Conservation (phyloP, 2,888 invertebrate genomes). For the Sinodicranocentrus sp. region DNA sequence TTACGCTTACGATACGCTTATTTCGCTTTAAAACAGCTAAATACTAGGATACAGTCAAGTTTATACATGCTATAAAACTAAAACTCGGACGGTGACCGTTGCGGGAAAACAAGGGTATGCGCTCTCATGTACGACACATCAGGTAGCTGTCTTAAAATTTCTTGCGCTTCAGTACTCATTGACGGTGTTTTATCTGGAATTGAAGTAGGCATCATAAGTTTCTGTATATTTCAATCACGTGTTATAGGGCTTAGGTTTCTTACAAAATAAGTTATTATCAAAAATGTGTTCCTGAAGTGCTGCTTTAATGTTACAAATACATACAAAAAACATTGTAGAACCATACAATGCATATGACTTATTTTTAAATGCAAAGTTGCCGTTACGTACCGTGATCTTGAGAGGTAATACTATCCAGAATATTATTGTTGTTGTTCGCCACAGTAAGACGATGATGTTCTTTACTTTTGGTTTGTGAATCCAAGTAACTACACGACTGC, state of each 20-base stretch:
- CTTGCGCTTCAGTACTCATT: conserved; percentile 70
- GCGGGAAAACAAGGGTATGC: conserved; percentile 73
- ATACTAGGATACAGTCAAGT: too few species aligned
- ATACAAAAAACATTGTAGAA: too few species aligned
- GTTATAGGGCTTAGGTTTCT: conserved; percentile 15
- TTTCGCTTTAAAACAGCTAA: too few species aligned
- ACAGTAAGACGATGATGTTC: conserved; percentile 16
- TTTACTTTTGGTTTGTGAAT: conserved; percentile 25
- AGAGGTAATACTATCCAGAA: conserved; percentile 15
- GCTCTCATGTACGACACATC: conserved; percentile 75
- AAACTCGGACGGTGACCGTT: conserved; percentile 48
- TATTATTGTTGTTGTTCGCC: conserved; percentile 42
- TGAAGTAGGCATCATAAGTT: neutral
- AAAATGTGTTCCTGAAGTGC: conserved; percentile 52
- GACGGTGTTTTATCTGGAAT: conserved; percentile 45
- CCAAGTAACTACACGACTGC: conserved; percentile 49
- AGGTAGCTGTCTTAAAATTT: conserved; percentile 73
- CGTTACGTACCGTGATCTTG: conserved; percentile 45
- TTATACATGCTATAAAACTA: neutral
- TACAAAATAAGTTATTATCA: conserved; percentile 61
- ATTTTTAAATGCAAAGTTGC: too few species aligned
- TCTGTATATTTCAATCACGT: too few species aligned
- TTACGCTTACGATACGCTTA: too few species aligned
- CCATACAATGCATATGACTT: too few species aligned
- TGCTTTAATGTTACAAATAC: too few species aligned